phyloP scores from a whole-genome alignment of 2,888 invertebrate genomes.

The Aphodius sticticus region DNA sequence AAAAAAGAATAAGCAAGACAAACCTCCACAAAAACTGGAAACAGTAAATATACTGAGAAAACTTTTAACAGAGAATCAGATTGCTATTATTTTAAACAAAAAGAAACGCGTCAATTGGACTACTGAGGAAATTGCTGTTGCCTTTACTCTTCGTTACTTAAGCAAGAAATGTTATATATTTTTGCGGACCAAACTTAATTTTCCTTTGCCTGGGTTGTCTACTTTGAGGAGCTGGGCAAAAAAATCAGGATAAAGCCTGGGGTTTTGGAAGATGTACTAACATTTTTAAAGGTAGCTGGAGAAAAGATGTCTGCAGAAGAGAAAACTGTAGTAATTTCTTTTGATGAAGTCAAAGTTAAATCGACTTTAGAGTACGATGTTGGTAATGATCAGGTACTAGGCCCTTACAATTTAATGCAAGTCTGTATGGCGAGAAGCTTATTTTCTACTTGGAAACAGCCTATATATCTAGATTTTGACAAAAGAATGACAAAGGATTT shows the following conservation, averaged over 20 bases:
- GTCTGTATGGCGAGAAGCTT: constrained; percentile 45
- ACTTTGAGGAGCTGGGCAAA: constrained; percentile 43
- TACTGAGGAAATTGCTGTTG: constrained; percentile 23
- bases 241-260: constrained; percentile 41
- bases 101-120: constrained; percentile 14
- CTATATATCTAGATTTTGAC: constrained; percentile 47
- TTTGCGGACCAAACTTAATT: constrained; percentile 38
- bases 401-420: constrained; percentile 46
- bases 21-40: no score
- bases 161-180: constrained; percentile 39
- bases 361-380: constrained; percentile 41
- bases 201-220: constrained; percentile 42
- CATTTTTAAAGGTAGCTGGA: constrained; percentile 38
- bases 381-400: constrained; percentile 44
- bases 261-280: constrained; percentile 25
- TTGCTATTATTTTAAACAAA: background rate
- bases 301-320: constrained; percentile 34
- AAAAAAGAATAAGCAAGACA: no score
- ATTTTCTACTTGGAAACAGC: constrained; percentile 44
- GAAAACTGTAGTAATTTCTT: constrained; percentile 29
- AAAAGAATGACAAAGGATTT: constrained; percentile 47
- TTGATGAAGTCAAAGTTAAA: constrained; percentile 44
- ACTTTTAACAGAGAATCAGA: constrained; percentile 11
- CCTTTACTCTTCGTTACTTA: constrained; percentile 41
- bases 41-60: background rate